Conservation (phyloP, 1,140 invertebrate species). For the Oedothorax gibbosus region DNA sequence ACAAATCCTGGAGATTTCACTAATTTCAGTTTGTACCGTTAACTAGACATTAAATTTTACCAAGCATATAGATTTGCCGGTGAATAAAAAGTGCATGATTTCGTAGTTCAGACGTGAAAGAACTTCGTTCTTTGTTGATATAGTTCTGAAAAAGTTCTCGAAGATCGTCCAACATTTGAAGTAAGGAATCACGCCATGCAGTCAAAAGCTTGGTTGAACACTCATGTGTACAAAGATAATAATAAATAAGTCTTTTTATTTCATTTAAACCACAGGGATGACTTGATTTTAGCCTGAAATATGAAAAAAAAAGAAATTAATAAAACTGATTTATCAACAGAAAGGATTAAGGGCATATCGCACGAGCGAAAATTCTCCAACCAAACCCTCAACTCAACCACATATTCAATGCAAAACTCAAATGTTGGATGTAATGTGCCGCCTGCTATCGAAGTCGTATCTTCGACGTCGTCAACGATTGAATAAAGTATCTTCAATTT, state of each 20-base stretch:
- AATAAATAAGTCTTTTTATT: neutral
- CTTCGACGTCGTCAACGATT: too few relatives aligned
- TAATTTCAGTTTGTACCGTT: too few relatives aligned
- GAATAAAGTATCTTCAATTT: too few relatives aligned
- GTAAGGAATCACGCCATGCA: slow-evolving; percentile 18
- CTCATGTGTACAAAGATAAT: slow-evolving; percentile 38
- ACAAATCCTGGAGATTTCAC: too few relatives aligned
- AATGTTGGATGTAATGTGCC: too few relatives aligned
- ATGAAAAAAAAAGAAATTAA: slow-evolving; percentile 3
- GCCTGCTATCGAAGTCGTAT: too few relatives aligned
- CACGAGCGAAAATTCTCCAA: too few relatives aligned
- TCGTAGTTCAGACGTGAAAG: slow-evolving; percentile 9
- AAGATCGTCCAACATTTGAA: slow-evolving; percentile 5
- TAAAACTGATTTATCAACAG: neutral
- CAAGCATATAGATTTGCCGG: too few relatives aligned
- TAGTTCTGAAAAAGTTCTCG: neutral
- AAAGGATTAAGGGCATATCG: too few relatives aligned
- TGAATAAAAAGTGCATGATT: slow-evolving; percentile 10
- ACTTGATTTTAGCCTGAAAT: slow-evolving; percentile 13
- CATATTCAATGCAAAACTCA: too few relatives aligned
- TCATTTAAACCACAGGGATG: slow-evolving; percentile 40
- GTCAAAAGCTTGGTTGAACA: slow-evolving; percentile 6
- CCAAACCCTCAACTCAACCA: too few relatives aligned
- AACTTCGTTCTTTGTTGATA: neutral
- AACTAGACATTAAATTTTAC: too few relatives aligned